A percentile compares a stretch with the other conserved stretches of the same genome.
phyloP scores from a whole-genome alignment of 2,797 vertebrate genomes.

The Galago senegalensis region DNA sequence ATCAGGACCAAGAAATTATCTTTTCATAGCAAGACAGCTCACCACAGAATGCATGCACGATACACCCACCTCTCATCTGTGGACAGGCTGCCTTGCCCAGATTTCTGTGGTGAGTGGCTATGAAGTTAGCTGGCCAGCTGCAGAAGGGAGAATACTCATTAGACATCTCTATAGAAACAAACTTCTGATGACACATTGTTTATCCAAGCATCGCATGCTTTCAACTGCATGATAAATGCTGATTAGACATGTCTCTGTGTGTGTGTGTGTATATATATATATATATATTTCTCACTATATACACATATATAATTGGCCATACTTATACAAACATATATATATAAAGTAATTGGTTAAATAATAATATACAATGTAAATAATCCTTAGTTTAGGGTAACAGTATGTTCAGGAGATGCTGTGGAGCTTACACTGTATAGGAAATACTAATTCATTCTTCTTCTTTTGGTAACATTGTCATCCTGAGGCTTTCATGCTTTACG shows the following conservation, averaged over 20 bases:
- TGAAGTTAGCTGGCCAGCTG: slow-evolving; percentile 48
- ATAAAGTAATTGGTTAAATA: slow-evolving; percentile 26
- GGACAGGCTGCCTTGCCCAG: slow-evolving; percentile 28
- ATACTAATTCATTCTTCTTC: not conserved
- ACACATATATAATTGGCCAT: not conserved
- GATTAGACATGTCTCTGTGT: not conserved
- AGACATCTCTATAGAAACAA: slow-evolving; percentile 32
- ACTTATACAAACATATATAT: not conserved
- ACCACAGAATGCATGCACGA: slow-evolving; percentile 9
- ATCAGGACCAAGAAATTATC: slow-evolving; percentile 40
- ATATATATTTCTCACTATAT: not conserved
- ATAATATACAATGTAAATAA: not conserved
- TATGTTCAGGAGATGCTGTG: not conserved
- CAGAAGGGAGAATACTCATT: slow-evolving; percentile 20
- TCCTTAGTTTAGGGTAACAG: slow-evolving; percentile 20
- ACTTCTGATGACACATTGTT: slow-evolving; percentile 15
- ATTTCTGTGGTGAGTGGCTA: slow-evolving; percentile 58
- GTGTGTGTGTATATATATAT: not conserved
- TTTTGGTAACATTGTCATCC: not conserved
- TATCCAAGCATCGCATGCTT: slow-evolving; percentile 32
- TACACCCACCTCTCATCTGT: not conserved
- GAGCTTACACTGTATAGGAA: not conserved
- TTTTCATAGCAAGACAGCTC: slow-evolving; percentile 7
- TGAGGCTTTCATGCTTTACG: not conserved
- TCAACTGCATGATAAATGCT: not conserved